Base-by-base conservation (phyloP, 2,797 vertebrate species). In the Trematomus bernacchii region DNA sequence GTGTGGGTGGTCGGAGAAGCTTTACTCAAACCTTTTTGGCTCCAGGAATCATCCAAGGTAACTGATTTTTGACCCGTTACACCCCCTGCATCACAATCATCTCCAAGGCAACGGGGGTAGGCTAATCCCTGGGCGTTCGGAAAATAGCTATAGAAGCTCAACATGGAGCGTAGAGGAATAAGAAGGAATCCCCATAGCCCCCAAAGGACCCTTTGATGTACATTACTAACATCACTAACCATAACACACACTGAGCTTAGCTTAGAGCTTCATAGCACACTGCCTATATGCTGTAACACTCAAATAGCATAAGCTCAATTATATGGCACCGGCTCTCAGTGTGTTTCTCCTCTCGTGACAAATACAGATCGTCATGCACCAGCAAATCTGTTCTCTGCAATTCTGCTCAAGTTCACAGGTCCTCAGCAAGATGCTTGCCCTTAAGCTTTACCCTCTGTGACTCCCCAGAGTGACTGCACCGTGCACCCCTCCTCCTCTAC, bases 401-500 rank as follows among this genome's bases (percentile, higher is more conserved):
- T 15, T 8, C 33, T 19, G 66, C 55, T 68, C 55, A 21, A 57
- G 74, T 77, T 89, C 66, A 64, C 67, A 23, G 65, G 58, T 84
- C 52, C 76, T 68, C 71, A 78, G 74, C 43, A 37, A 76, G 73
- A 76, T 60, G 10, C 63, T 5, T 53, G 62, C n/a, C 73, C 57
- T 72, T 16, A 52, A 71, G 80, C 55, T 71, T 80, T 62, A 73
- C 47, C 74, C 66, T 73, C 77, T 54, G 71, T 9, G 48, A 71
- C 55, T 70, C 74, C 66, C 57, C 27, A 12, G 61, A 43, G 72
- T 53, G 80, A 79, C 67, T 81, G 68, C 67, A 19, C 65, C 73
- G 65, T 81, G 68, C 66, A 19, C 68, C 73, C 70, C 61, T 59
- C 64, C 71, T 66, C 44, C 77, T 72, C 72, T 47, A 62, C 61